These are phyloP conservation scores for Campoletis sonorensis DNA, from an alignment of 1,140 invertebrate genomes.

Conservation along the genomic window DNA sequence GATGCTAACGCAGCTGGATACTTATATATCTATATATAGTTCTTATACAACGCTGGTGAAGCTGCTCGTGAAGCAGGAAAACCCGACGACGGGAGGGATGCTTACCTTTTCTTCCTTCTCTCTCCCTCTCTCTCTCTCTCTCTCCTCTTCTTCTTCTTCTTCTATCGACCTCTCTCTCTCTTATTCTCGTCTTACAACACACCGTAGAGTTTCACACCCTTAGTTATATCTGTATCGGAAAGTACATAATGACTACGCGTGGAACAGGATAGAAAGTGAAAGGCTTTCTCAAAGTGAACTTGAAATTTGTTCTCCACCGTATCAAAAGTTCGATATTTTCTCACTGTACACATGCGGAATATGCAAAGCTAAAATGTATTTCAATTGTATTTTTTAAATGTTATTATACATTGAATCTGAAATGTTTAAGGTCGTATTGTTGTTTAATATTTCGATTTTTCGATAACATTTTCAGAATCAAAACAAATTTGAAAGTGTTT, in stretches of 20 bases:
- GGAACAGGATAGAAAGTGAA: slow-evolving; percentile 60
- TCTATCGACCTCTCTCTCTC: slow-evolving; percentile 4
- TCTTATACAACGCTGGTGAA: slow-evolving; percentile 19
- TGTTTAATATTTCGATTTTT: too few relatives aligned
- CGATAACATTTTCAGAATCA: too few relatives aligned
- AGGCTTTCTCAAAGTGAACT: slow-evolving; percentile 56
- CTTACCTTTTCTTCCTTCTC: slow-evolving; percentile 9
- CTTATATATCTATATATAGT: not conserved
- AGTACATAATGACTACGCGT: slow-evolving; percentile 38
- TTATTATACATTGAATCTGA: too few relatives aligned
- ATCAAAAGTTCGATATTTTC: slow-evolving; percentile 56
- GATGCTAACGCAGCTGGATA: not conserved
- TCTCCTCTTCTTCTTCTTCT: not conserved
- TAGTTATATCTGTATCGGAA: not conserved
- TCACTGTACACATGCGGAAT: too few relatives aligned
- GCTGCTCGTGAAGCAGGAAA: slow-evolving; percentile 32
- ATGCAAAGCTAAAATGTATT: too few relatives aligned
- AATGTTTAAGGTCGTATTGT: too few relatives aligned
- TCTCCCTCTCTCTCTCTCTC: not conserved
- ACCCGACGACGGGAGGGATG: slow-evolving; percentile 36
- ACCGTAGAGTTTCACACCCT: not conserved
- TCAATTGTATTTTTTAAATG: too few relatives aligned
- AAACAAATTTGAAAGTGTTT: too few relatives aligned
- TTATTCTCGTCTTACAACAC: not conserved
- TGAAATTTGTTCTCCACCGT: slow-evolving; percentile 57